Percentiles rank a stretch among this genome's conserved stretches.
These are phyloP conservation scores for Pristionchus exspectatus DNA, from an alignment of 2,888 invertebrate species.

Conservation along the genomic window DNA sequence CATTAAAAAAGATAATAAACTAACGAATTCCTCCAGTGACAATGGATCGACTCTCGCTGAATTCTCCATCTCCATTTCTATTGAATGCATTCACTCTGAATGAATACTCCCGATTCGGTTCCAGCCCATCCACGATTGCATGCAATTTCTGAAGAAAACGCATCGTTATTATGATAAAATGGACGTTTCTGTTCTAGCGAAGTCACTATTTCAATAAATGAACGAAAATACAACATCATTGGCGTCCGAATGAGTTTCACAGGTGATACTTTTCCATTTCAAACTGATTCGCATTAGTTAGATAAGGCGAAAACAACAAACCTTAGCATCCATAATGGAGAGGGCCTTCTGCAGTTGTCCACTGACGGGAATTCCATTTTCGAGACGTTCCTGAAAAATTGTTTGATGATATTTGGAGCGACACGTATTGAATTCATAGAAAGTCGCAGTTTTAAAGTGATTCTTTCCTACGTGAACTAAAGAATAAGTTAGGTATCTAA, in stretches of 20 bases:
- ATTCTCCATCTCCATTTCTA: slow-evolving; percentile 95
- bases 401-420: background rate
- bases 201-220: background rate
- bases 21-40: slow-evolving; percentile 87
- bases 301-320: slow-evolving; percentile 47
- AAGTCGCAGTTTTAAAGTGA: background rate
- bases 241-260: background rate
- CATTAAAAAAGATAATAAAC: slow-evolving; percentile 56
- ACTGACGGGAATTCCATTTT: slow-evolving; percentile 79
- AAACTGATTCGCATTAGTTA: background rate
- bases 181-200: background rate
- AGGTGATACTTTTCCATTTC: background rate
- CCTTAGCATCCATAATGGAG: slow-evolving; percentile 67
- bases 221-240: background rate
- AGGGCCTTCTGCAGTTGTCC: slow-evolving; percentile 65
- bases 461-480: background rate
- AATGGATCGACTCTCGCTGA: slow-evolving; percentile 89
- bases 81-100: slow-evolving; percentile 94
- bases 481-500: background rate
- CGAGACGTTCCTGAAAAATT: slow-evolving; percentile 42
- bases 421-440: background rate
- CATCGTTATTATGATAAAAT: background rate
- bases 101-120: slow-evolving; percentile 95
- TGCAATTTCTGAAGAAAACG: slow-evolving; percentile 68
- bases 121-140: slow-evolving; percentile 85